Evolutionary conservation across 2,797 vertebrate genomes (phyloP), one percentile per base, ranked within the genome.

Genomic region (Microcaecilia unicolor): DNA sequence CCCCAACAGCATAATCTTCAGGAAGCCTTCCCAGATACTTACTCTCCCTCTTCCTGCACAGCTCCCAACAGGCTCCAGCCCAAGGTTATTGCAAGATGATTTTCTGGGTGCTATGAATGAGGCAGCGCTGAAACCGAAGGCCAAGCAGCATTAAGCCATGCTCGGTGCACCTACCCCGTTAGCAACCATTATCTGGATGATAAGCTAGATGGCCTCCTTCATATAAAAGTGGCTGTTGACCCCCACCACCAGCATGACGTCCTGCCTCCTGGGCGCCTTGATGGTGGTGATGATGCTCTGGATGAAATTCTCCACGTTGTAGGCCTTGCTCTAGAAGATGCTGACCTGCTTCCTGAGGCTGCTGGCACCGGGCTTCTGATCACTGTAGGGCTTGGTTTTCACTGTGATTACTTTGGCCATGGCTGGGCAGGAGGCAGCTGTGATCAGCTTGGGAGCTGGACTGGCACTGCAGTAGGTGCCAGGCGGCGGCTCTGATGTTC

Each of bases 351-450:
- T 99, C 65, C 94, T 82, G 54, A 99, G 79, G 14, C 95, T 94
- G 72, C 93, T 98, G 9, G 93, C 98, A 10, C 93, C 94, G 15
- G 94, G 93, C 52, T 95, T 97, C 75, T 99, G 94, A 74, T 98
- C 95, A 42, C 78, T 29, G 72, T 92, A 99, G 10, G 94, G 74
- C 61, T 81, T 82, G 29, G 88, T 96, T 55, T 89, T 75, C 11
- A 98, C 86, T 5, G 61, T 61, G 5, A 70, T 82, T 42, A 89
- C 73, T 12, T 70, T 83, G 76, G 85, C 88, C 94, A 98, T 97
- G 57, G 72, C 76, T 13, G 22, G 8, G 11, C 15, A 25, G 19
- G 12, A 10, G 15, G 7, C 5, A n/a, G 5, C 8, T 6, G 8
- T 15, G 6, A 11, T 2, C 14, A 5, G 23, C 5, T 6, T 14